phyloP scores from a whole-genome alignment of 1,140 invertebrate genomes.

The Asbolus verrucosus region DNA sequence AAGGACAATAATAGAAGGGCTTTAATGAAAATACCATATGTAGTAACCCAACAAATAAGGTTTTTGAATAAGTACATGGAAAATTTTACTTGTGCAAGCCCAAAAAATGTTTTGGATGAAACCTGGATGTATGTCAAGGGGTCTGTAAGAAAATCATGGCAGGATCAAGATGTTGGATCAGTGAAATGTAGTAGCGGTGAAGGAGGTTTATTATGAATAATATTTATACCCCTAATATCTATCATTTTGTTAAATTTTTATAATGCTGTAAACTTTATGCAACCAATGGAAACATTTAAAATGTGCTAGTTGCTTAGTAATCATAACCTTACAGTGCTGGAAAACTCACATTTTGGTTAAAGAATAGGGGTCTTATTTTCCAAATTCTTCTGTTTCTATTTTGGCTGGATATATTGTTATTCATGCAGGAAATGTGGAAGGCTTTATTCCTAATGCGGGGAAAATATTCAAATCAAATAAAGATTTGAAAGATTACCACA shows the following conservation, averaged over 20 bases:
- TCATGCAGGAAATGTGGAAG: background rate
- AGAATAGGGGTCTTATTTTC: too few relatives aligned
- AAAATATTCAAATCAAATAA: background rate
- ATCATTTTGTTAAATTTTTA: too few relatives aligned
- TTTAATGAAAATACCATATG: constrained; percentile 2
- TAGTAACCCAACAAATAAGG: background rate
- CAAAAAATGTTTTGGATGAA: background rate
- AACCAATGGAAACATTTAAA: too few relatives aligned
- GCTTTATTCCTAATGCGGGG: background rate
- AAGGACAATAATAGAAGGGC: background rate
- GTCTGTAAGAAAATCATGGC: background rate
- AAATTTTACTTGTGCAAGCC: background rate
- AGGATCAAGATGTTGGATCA: constrained; percentile 1
- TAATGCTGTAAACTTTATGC: too few relatives aligned
- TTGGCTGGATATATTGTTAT: constrained; percentile 6
- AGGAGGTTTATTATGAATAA: background rate
- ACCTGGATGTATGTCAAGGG: constrained; percentile 17
- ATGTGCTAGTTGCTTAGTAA: too few relatives aligned
- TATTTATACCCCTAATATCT: background rate
- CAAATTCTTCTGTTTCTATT: background rate
- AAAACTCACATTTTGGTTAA: too few relatives aligned
- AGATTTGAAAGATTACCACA: background rate
- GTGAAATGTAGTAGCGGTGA: too few relatives aligned
- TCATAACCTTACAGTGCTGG: too few relatives aligned
- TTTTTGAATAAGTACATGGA: constrained; percentile 3